phyloP scores from a whole-genome alignment of 2,797 vertebrate species.

The Urophycis tenuis region DNA sequence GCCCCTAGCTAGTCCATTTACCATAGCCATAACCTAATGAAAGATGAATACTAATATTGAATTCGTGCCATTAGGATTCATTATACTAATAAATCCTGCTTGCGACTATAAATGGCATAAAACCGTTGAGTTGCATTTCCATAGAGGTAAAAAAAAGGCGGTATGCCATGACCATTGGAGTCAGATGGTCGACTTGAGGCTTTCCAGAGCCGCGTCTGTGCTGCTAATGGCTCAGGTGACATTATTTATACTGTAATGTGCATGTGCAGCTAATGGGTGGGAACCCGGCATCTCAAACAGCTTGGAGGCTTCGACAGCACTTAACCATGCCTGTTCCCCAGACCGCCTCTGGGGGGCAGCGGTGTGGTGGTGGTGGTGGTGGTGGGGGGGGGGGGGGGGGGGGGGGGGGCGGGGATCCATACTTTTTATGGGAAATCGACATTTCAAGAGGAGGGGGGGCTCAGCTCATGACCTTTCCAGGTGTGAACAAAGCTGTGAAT shows the following conservation, averaged over 20 bases:
- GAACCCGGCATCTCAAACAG: constrained; percentile 1
- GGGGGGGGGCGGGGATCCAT: neutral
- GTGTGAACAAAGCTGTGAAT: constrained; percentile 61
- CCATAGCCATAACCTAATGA: constrained; percentile 46
- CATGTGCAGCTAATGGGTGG: neutral
- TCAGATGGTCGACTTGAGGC: constrained; percentile 29
- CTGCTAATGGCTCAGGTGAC: constrained; percentile 25
- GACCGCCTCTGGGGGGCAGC: constrained; percentile 40
- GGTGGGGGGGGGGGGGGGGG: neutral
- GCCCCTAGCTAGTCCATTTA: constrained; percentile 48
- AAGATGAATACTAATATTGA: constrained; percentile 53
- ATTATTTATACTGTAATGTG: constrained; percentile 14
- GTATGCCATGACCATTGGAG: constrained; percentile 7
- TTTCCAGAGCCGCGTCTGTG: constrained; percentile 14
- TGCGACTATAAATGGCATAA: constrained; percentile 35
- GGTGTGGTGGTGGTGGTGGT: constrained; percentile 30
- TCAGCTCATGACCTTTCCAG: constrained; percentile 59
- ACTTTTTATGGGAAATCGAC: constrained; percentile 48
- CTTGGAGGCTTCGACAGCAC: neutral
- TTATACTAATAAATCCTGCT: constrained; percentile 51
- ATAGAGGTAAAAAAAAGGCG: constrained; percentile 23
- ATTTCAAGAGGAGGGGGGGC: constrained; percentile 25
- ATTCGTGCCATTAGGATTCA: constrained; percentile 50
- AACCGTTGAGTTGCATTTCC: constrained; percentile 41
- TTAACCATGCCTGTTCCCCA: neutral